Evolutionary conservation across 2,888 invertebrate species (phyloP).

Genomic region (Cancer borealis): DNA sequence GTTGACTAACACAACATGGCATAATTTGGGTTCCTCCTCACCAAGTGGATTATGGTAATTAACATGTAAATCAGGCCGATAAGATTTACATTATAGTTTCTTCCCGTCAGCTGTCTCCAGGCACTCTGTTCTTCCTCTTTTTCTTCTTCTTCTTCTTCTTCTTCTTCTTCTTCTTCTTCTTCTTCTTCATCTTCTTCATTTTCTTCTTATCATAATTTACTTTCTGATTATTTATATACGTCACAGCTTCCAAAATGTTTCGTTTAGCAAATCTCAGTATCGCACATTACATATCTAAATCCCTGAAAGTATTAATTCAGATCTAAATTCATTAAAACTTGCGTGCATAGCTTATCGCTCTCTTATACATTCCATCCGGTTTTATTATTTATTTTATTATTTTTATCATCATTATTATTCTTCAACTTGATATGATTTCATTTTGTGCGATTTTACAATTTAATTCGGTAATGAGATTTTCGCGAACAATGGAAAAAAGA

Average conservation of each 20-base stretch:
- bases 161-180: too few species aligned
- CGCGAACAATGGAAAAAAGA: not conserved
- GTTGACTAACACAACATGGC: constrained; percentile 9
- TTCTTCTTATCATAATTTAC: too few species aligned
- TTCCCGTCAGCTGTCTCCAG: not conserved
- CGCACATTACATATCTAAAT: not conserved
- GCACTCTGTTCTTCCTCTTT: not conserved
- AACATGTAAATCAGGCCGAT: constrained; percentile 11
- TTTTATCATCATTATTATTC: too few species aligned
- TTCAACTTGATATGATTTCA: not conserved
- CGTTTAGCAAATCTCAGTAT: not conserved
- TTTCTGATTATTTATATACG: not conserved
- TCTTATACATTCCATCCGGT: not conserved
- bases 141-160: not conserved
- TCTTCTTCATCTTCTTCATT: too few species aligned
- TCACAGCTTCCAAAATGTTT: not conserved
- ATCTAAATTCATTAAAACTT: not conserved
- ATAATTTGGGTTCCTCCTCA: not conserved
- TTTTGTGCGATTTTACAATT: not conserved
- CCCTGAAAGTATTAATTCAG: not conserved
- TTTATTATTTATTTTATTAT: not conserved
- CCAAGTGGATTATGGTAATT: constrained; percentile 20
- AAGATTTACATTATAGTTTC: not conserved
- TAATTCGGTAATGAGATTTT: not conserved
- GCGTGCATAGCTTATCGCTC: not conserved